phyloP scores from a whole-genome alignment of 2,797 vertebrate genomes.

The Eospalax fontanierii region DNA sequence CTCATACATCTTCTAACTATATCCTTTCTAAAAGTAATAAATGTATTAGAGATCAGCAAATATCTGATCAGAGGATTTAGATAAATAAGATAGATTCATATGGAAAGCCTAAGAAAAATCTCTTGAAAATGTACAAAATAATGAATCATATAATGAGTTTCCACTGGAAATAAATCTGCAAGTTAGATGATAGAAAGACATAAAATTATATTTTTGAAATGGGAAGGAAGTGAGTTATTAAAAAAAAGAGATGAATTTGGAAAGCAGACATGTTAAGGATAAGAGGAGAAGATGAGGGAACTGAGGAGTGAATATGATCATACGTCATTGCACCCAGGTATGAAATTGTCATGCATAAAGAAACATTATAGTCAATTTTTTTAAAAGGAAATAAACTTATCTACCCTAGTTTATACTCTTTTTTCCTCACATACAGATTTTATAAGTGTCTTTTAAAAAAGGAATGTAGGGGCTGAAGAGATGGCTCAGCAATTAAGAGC shows the following conservation, averaged over 20 bases:
- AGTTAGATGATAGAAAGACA: neutral
- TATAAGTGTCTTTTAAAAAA: neutral
- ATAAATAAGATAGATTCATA: constrained; percentile 45
- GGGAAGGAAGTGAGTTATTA: neutral
- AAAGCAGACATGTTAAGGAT: too few relatives aligned
- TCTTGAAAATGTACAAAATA: neutral
- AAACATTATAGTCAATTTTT: neutral
- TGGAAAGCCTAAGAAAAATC: constrained; percentile 34
- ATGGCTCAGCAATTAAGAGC: too few relatives aligned
- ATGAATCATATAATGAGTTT: constrained; percentile 38
- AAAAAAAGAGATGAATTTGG: neutral
- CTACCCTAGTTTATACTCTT: neutral
- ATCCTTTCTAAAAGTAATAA: neutral
- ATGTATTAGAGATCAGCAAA: neutral
- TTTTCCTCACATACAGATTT: neutral
- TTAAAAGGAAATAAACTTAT: neutral
- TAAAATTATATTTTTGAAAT: neutral
- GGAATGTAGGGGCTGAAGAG: too few relatives aligned
- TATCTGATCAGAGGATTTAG: constrained; percentile 31
- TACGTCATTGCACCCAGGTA: too few relatives aligned
- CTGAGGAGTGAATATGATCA: neutral
- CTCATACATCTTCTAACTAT: neutral
- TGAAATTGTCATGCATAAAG: neutral
- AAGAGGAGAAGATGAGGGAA: neutral
- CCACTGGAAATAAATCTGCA: neutral